Base-by-base conservation (phyloP, 64 coral and sea anemone species). In the Acropora tenuis region DNA sequence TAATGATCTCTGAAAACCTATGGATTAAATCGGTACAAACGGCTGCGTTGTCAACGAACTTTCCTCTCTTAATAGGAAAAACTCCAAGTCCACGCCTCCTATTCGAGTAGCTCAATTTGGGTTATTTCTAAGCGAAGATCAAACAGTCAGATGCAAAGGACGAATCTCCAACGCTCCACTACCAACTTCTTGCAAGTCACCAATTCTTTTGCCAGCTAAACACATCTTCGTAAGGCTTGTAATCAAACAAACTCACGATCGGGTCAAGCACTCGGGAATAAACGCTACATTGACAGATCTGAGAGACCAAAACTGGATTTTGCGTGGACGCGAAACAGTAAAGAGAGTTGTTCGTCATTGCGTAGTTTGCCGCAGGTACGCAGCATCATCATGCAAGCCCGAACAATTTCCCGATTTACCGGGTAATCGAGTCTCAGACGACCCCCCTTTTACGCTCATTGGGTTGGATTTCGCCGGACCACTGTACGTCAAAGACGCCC, bases 381-480 rank as follows among this genome's bases (percentile, higher is more conserved):
- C 53, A 8, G 48, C 78, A 80, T 4, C 49, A 55, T 50, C 78
- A 53, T 57, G 49, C 78, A 80, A 80, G 10, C 78, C 79, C 15
- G 18, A 9, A 80, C 78, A 58, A 4, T 80, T 80, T 2, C 48
- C 49, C 7, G 78, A 58, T 8, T 65, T 82, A 16, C 78, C 78
- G 15, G 42, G 10, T 47, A 69, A 73, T 13, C 78, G 65, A 90
- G 89, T 90, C n/a, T 74, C 47, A 3, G 15, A 48, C 12, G 78
- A 78, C 9, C 78, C 66, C 8, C 59, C 89, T 43, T 82, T 90
- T 67, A 71, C 73, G 5, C 11, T 69, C 11, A 63, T n/a, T 6
- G 81, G 81, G 8, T 17, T 84, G 46, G 81, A 84, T 18, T 84
- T 84, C 18, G 81, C 81, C 5, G 81, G 58, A 46, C 81, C 81